These are phyloP conservation scores for Megaustenia siamemsis DNA, from an alignment of 2,888 invertebrate genomes.

Conservation along the genomic window DNA sequence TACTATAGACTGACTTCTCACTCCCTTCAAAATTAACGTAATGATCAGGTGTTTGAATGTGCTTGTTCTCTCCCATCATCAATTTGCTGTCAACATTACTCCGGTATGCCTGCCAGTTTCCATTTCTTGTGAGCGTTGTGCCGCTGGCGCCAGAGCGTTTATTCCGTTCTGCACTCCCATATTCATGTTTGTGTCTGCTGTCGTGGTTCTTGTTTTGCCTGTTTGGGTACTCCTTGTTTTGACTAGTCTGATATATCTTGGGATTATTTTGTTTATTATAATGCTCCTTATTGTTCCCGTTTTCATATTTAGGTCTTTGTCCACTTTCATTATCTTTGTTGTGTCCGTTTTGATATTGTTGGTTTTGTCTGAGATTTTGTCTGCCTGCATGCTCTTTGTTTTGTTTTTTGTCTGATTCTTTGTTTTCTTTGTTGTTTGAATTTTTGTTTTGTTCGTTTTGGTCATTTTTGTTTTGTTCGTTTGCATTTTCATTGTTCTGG, in stretches of 20 bases:
- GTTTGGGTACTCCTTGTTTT: not conserved
- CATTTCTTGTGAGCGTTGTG: not conserved
- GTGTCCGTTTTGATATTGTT: not conserved
- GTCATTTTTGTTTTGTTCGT: not conserved
- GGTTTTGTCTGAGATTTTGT: not conserved
- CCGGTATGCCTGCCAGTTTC: not conserved
- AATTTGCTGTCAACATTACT: not conserved
- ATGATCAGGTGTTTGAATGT: not conserved
- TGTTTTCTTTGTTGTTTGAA: not conserved
- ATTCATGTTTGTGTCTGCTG: not conserved
- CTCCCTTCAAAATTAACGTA: not conserved
- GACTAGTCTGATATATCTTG: no score
- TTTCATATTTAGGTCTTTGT: no score
- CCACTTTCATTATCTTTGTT: not conserved
- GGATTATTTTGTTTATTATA: no score
- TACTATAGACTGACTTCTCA: not conserved
- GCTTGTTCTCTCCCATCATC: not conserved
- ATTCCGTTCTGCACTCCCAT: not conserved
- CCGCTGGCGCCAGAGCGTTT: not conserved
- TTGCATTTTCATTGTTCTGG: not conserved
- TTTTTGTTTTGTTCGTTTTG: not conserved
- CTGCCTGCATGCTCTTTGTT: not conserved
- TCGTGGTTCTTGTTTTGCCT: no score
- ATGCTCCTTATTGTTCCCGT: no score
- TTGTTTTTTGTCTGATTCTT: not conserved